phyloP scores from a whole-genome alignment of 2,113 vertebrate genomes.

The Xiphophorus couchianus region DNA sequence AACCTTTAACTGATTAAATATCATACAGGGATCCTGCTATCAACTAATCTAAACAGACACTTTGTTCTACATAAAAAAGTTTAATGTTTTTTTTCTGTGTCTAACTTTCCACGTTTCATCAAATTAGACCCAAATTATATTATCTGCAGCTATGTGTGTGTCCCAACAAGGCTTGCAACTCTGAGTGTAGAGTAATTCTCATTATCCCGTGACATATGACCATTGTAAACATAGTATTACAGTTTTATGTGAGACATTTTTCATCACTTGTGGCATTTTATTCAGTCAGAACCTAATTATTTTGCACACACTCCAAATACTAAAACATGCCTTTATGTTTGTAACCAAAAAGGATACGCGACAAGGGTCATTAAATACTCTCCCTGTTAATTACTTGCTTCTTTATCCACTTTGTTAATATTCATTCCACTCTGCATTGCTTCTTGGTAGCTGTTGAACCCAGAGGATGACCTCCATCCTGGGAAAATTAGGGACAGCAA shows the following conservation, averaged over 20 bases:
- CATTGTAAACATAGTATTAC: not conserved
- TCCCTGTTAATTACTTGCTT: not conserved
- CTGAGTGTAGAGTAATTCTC: not conserved
- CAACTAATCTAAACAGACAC: not conserved
- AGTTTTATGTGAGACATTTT: not conserved
- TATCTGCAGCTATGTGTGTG: not conserved
- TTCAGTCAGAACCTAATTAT: too few species aligned
- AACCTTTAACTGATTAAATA: not conserved
- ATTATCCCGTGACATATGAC: not conserved
- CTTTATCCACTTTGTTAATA: not conserved
- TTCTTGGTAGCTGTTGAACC: conserved; percentile 90
- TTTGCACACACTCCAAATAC: not conserved
- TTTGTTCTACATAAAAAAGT: too few species aligned
- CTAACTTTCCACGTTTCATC: not conserved
- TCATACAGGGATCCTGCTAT: not conserved
- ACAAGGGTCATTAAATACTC: not conserved
- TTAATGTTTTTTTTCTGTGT: not conserved
- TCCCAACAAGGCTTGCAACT: not conserved
- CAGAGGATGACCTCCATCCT: conserved; percentile 96
- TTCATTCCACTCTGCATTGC: conserved; percentile 9
- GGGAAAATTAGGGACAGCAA: conserved; percentile 99
- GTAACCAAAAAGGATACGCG: not conserved
- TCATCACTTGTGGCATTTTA: not conserved
- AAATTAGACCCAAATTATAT: not conserved
- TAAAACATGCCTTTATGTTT: not conserved